These are phyloP conservation scores for Epinotia bilunana DNA, from an alignment of 2,888 invertebrate genomes.

Conservation along the genomic window DNA sequence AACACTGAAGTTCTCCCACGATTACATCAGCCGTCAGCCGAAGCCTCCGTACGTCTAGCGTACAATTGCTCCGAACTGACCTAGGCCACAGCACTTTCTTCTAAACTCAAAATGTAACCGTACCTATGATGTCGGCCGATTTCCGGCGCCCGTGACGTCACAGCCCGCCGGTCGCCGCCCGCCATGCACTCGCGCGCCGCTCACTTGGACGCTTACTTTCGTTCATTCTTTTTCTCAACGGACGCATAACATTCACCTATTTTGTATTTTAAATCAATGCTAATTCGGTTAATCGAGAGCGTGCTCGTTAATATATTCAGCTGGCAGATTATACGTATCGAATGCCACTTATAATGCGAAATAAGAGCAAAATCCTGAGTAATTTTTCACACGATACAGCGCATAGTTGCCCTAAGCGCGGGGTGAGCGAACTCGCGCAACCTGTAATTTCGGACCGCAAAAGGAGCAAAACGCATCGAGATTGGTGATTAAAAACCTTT, in stretches of 20 bases:
- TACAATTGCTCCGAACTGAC: conserved; percentile 67
- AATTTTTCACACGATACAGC: conserved; percentile 83
- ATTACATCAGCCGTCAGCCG: background rate
- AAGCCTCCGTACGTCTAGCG: conserved; percentile 9
- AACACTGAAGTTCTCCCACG: background rate
- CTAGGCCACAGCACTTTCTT: conserved; percentile 80
- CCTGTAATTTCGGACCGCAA: conserved; percentile 84
- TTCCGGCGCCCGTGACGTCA: conserved; percentile 84
- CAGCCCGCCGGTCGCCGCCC: conserved; percentile 72
- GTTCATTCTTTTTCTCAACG: conserved; percentile 54
- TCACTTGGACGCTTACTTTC: conserved; percentile 68
- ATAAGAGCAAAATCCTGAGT: conserved; percentile 78
- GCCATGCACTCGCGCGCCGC: conserved; percentile 51
- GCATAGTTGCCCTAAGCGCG: conserved; percentile 83
- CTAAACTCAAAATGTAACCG: conserved; percentile 83
- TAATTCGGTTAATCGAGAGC: conserved; percentile 44
- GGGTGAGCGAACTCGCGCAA: conserved; percentile 82
- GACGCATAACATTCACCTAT: conserved; percentile 11
- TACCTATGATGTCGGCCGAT: conserved; percentile 80
- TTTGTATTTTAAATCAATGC: conserved; percentile 43
- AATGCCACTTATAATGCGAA: conserved; percentile 77
- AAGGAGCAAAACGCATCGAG: conserved; percentile 80
- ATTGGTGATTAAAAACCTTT: conserved; percentile 85
- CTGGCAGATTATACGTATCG: conserved; percentile 79
- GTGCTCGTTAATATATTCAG: conserved; percentile 58